Conservation (phyloP, 2,888 invertebrate species). For the Drosophila subsilvestris region DNA sequence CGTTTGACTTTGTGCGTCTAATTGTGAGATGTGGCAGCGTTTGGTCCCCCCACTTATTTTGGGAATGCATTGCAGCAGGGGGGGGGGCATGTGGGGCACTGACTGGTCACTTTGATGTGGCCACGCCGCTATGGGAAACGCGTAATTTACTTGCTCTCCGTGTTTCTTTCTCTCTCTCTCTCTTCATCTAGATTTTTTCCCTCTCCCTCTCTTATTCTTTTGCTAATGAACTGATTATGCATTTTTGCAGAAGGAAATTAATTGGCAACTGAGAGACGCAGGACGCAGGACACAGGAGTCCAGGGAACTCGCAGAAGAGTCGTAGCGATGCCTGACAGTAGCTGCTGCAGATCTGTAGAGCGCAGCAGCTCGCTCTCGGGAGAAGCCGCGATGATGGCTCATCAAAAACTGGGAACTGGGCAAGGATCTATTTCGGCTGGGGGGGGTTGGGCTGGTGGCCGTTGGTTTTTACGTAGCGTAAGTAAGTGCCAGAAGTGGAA, state of each 20-base stretch:
- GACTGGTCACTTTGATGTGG: conserved; percentile 83
- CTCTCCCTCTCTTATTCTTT: not conserved
- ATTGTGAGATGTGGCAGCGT: conserved; percentile 58
- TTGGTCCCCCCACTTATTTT: conserved; percentile 27
- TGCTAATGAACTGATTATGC: conserved; percentile 76
- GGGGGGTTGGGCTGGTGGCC: conserved; percentile 46
- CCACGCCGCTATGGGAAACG: conserved; percentile 77
- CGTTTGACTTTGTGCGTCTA: conserved; percentile 80
- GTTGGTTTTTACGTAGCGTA: conserved; percentile 73
- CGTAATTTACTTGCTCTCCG: conserved; percentile 75
- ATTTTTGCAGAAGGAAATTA: conserved; percentile 13
- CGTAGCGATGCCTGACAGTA: conserved; percentile 40
- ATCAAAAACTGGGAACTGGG: not conserved
- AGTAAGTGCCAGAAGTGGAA: conserved; percentile 79
- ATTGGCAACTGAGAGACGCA: no score
- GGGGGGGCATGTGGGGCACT: conserved; percentile 4
- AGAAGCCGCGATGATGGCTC: not conserved
- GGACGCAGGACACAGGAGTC: no score
- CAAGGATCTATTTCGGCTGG: conserved; percentile 12
- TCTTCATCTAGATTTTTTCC: no score
- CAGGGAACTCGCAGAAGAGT: no score
- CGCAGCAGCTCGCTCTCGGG: no score
- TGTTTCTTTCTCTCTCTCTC: conserved; percentile 9
- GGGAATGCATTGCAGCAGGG: conserved; percentile 32
- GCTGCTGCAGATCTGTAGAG: not conserved